These are phyloP conservation scores for Metellina segmentata DNA, from an alignment of 2,888 invertebrate genomes.

Conservation along the genomic window DNA sequence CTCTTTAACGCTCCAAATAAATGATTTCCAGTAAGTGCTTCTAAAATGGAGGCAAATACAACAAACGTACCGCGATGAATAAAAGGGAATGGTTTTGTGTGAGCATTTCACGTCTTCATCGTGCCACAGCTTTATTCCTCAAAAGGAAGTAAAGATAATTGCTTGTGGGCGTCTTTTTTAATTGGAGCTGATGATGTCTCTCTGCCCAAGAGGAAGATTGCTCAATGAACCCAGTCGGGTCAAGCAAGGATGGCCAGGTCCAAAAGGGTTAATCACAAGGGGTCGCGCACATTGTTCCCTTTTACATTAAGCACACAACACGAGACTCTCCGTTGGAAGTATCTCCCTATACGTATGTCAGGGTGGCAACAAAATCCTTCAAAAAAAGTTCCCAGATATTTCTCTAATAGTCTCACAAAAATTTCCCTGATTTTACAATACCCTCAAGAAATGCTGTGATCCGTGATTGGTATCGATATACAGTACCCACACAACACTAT, in stretches of 20 bases:
- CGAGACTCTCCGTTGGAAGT: too few relatives aligned
- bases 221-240: conserved; percentile 30
- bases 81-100: conserved; percentile 24
- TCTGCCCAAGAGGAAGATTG: conserved; percentile 23
- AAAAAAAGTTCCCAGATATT: too few relatives aligned
- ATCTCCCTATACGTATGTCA: too few relatives aligned
- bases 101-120: conserved; percentile 25
- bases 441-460: too few relatives aligned
- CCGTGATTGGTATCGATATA: too few relatives aligned
- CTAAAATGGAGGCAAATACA: conserved; percentile 20
- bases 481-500: too few relatives aligned
- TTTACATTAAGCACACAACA: too few relatives aligned
- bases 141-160: conserved; percentile 63
- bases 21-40: background rate
- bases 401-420: too few relatives aligned
- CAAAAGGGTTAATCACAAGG: conserved; percentile 42
- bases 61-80: background rate
- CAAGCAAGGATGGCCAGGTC: background rate
- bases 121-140: conserved; percentile 3
- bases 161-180: conserved; percentile 65
- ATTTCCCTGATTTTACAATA: too few relatives aligned
- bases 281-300: background rate
- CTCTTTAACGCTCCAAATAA: background rate
- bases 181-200: conserved; percentile 45
- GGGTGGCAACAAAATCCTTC: too few relatives aligned